A percentile compares a stretch with the other conserved stretches of the same genome.
phyloP scores from a whole-genome alignment of 2,797 vertebrate genomes.

The Rhynchonycteris naso region DNA sequence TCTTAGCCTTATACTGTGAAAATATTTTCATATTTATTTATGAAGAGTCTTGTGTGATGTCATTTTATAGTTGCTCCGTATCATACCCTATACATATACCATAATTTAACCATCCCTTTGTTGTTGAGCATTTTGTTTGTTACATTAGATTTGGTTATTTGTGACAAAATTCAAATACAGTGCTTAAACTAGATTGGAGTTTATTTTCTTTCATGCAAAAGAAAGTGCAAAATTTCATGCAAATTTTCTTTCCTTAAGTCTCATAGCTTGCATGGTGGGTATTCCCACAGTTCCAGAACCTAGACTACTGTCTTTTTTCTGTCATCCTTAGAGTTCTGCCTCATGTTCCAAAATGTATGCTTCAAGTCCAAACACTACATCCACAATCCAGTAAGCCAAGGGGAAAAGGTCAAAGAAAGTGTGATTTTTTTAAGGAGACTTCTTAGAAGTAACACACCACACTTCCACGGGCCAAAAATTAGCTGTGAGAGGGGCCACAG shows the following conservation, averaged over 20 bases:
- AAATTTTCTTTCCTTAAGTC: neutral
- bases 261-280: neutral
- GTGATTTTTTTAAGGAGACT: neutral
- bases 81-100: neutral
- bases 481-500: neutral
- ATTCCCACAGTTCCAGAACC: neutral
- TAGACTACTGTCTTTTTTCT: neutral
- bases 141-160: conserved; percentile 37
- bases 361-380: neutral
- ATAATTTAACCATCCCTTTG: conserved; percentile 27
- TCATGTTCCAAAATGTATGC: neutral
- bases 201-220: conserved; percentile 51
- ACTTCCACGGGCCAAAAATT: neutral
- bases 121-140: neutral
- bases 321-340: neutral
- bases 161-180: neutral
- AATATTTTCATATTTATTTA: conserved; percentile 8
- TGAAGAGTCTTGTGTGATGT: neutral
- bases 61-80: conserved; percentile 11
- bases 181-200: conserved; percentile 33
- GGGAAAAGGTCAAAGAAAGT: neutral
- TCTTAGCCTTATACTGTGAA: neutral
- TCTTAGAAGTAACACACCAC: neutral
- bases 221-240: no score
- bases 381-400: neutral